phyloP scores from a whole-genome alignment of 2,113 vertebrate species.

The Pseudonaja textilis region DNA sequence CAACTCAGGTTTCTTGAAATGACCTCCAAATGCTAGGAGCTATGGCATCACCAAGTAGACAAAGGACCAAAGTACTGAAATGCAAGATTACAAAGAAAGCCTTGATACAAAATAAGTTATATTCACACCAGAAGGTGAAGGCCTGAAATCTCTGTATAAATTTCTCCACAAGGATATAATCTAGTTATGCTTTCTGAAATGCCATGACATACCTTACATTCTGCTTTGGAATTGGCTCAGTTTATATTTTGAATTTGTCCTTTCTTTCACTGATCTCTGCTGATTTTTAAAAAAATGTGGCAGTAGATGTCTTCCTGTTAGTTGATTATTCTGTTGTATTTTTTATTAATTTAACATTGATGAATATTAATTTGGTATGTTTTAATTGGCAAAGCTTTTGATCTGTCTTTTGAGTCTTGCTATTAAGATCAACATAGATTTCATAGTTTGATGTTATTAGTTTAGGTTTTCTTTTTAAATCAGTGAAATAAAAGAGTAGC shows the following conservation, averaged over 20 bases:
- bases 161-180: background rate
- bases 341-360: background rate
- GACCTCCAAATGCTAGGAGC: background rate
- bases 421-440: background rate
- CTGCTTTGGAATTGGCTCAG: background rate
- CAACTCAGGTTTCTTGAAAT: background rate
- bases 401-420: background rate
- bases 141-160: background rate
- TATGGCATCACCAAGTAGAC: background rate
- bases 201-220: background rate
- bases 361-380: background rate
- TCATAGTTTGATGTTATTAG: slow-evolving; percentile 1
- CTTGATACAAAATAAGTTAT: background rate
- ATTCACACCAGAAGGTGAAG: background rate
- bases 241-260: background rate
- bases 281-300: background rate
- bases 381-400: background rate
- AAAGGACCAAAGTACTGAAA: background rate
- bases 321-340: background rate
- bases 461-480: background rate
- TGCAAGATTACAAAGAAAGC: background rate
- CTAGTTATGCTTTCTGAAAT: background rate
- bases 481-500: background rate
- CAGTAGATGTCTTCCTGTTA: background rate
- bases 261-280: background rate